Base-by-base conservation (phyloP, 2,888 invertebrate species). In the Nomada fucata region DNA sequence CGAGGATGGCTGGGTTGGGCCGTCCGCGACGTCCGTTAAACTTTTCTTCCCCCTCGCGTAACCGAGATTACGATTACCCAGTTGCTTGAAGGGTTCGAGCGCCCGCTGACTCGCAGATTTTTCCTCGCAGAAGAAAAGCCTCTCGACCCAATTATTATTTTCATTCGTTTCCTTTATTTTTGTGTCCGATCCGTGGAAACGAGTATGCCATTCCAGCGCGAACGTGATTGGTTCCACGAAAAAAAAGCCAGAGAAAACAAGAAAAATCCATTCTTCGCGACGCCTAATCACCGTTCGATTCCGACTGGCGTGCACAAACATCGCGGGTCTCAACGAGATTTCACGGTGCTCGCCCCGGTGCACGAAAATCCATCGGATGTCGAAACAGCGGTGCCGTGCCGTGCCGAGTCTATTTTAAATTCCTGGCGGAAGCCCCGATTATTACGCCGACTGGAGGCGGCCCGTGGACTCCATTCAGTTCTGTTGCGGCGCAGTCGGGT, bases 391-490 rank as follows among this genome's bases (percentile, higher is more conserved):
- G 64, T 23, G 23, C 42, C n/a, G 55, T 36, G 18, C 29, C 18
- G 65, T 29, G 42, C 4, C 26, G 53, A 4, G 13, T 42, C 69
- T 64, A 57, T 71, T 74, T 80, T 67, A 75, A 80, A 82, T 82
- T 82, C 82, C 75, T 71, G 75, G 67, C 82, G 81, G 80, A 71
- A 79, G 67, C 75, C 75, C 75, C 67, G 80, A 80, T 82, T 75
- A 82, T 82, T 82, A 82, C 67, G 63, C 57, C 75, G 70, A 50
- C 75, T 59, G 57, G 79, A 26, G 36, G 68, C 68, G 69, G 26
- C 60, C 69, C 53, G 23, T 44, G 44, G 72, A 76, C 68, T 76
- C 70, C 75, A 82, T 82, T 82, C 82, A 70, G 47, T 59, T 47
- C 47, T 26, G 76, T 68, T 59, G 57, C 61, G 63, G 36, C 53